phyloP scores from a whole-genome alignment of 92 coral and sea anemone species.

The Epizoanthus scotinus region DNA sequence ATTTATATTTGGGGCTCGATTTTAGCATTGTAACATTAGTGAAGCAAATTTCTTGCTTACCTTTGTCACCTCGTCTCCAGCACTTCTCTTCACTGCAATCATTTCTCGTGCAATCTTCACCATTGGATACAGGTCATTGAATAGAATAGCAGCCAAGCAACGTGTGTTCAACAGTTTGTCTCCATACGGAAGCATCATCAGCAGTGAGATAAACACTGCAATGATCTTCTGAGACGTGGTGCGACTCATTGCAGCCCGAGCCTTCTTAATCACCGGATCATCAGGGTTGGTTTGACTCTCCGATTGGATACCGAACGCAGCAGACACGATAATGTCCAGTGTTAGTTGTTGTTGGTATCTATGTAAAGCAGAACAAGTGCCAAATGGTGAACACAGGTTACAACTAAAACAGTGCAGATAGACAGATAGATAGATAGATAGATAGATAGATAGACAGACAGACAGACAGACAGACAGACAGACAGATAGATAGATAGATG shows the following conservation, averaged over 20 bases:
- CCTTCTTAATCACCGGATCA: conserved; percentile 53
- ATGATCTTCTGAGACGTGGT: too few species aligned
- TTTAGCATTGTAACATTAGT: too few species aligned
- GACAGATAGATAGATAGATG: too few species aligned
- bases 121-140: background rate
- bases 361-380: background rate
- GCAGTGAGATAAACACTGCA: background rate
- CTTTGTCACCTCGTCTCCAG: too few species aligned
- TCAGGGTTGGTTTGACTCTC: conserved; percentile 63
- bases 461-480: too few species aligned
- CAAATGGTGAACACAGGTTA: too few species aligned
- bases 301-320: conserved; percentile 58
- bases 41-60: too few species aligned
- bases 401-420: too few species aligned
- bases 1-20: too few species aligned
- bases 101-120: background rate
- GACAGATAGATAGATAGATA: too few species aligned
- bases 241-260: conserved; percentile 35
- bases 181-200: conserved; percentile 38
- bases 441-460: too few species aligned
- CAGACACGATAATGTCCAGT: conserved; percentile 57
- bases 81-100: background rate
- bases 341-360: conserved; percentile 59
- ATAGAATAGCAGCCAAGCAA: background rate
- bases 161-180: background rate